A percentile compares a stretch with the other conserved stretches of the same genome.
These are phyloP conservation scores for Apocrypta bakeri DNA, from an alignment of 1,140 invertebrate genomes.

Conservation along the genomic window DNA sequence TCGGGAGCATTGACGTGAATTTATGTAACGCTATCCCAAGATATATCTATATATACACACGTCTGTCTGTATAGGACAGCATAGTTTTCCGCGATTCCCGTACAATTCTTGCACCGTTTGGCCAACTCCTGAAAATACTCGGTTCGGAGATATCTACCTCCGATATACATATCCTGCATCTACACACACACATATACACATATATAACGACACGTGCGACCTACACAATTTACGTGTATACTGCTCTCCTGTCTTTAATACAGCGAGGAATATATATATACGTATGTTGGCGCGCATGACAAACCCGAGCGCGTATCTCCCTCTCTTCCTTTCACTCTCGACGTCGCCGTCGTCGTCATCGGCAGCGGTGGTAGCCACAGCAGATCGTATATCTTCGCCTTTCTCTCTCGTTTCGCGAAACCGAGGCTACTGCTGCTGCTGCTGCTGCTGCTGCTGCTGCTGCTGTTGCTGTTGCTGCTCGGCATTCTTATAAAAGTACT, in stretches of 20 bases:
- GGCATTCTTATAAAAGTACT: conserved; percentile 38
- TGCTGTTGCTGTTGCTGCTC: not conserved
- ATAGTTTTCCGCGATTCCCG: not conserved
- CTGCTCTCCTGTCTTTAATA: no score
- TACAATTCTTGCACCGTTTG: not conserved
- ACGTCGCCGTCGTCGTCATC: not conserved
- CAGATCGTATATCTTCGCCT: conserved; percentile 44
- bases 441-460: no score
- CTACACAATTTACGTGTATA: no score
- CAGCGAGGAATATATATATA: no score
- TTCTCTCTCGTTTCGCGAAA: conserved; percentile 47
- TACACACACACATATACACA: no score
- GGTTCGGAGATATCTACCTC: not conserved
- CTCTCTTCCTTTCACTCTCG: conserved; percentile 39
- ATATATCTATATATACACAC: not conserved
- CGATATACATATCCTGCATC: no score
- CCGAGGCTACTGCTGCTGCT: not conserved
- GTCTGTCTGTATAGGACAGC: no score
- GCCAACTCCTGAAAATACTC: not conserved
- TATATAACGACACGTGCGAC: not conserved
- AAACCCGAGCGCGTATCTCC: not conserved
- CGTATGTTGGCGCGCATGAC: not conserved
- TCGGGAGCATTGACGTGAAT: no score
- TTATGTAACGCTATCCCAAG: conserved; percentile 12
- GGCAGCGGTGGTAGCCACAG: not conserved